Percentiles rank a stretch among this genome's conserved stretches.
Evolutionary conservation across 2,888 invertebrate species (phyloP).

Genomic region (Eurois occulta): DNA sequence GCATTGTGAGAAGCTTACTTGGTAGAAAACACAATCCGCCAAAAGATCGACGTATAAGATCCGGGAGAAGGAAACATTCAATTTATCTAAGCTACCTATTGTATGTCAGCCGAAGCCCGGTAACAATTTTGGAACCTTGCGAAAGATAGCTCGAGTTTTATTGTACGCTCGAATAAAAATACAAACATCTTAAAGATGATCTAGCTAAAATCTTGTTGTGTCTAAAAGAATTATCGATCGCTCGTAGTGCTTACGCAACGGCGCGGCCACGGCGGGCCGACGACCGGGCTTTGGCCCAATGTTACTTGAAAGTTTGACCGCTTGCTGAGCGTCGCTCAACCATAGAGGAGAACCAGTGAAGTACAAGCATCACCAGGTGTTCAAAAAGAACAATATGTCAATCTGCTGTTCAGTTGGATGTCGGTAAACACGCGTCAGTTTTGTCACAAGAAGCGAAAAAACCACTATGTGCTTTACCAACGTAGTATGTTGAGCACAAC

Average conservation of each 20-base stretch:
- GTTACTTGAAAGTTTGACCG: slow-evolving; percentile 65
- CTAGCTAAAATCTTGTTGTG: slow-evolving; percentile 50
- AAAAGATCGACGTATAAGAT: neutral
- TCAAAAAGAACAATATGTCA: neutral
- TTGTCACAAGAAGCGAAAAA: neutral
- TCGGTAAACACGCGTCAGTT: neutral
- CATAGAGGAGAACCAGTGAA: neutral
- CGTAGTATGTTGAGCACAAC: neutral
- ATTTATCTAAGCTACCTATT: neutral
- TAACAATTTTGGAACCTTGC: neutral
- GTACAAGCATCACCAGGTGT: neutral
- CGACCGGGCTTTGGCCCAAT: slow-evolving; percentile 57
- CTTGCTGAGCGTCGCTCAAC: neutral
- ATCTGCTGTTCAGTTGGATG: neutral
- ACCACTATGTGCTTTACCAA: neutral
- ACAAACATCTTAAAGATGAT: slow-evolving; percentile 43
- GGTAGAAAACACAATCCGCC: neutral
- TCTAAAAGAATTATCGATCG: slow-evolving; percentile 65
- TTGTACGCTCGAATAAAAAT: slow-evolving; percentile 3
- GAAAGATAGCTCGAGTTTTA: neutral
- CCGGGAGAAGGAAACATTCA: neutral
- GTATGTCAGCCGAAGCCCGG: neutral
- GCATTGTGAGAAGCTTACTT: neutral
- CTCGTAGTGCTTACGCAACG: slow-evolving; percentile 61
- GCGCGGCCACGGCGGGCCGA: slow-evolving; percentile 46